Evolutionary conservation across 1,140 invertebrate species (phyloP).

Genomic region (Hesperophylax magnus): DNA sequence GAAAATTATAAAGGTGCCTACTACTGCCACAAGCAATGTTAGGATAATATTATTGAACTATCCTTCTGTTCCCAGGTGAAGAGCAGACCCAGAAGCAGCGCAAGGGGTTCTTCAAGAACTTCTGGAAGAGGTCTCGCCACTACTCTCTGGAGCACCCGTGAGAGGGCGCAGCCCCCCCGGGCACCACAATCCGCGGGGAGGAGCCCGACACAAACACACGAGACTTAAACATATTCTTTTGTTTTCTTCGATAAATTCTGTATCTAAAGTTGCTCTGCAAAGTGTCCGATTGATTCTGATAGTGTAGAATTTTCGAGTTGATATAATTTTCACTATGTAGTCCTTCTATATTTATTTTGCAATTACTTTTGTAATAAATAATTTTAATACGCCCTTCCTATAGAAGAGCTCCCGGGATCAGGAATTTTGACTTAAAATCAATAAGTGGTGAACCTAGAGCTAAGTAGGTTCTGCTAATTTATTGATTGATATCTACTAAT

Average conservation of each 20-base stretch:
- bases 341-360: constrained; percentile 27
- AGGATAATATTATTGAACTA: no score
- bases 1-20: no score
- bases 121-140: constrained; percentile 87
- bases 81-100: constrained; percentile 80
- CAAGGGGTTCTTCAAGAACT: constrained; percentile 86
- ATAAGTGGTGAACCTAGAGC: constrained; percentile 7
- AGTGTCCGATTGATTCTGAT: constrained; percentile 5
- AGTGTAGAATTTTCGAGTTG: constrained; percentile 17
- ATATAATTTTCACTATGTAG: constrained; percentile 21
- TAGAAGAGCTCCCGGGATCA: constrained; percentile 38
- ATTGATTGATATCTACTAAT: constrained; percentile 32
- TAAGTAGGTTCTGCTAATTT: neutral
- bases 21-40: no score
- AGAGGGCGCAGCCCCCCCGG: constrained; percentile 49
- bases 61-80: constrained; percentile 72
- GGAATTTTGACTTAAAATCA: constrained; percentile 40
- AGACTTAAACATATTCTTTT: neutral
- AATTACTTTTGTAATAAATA: constrained; percentile 32
- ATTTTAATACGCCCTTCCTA: constrained; percentile 38
- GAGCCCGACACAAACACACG: neutral
- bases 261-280: constrained; percentile 5
- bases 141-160: constrained; percentile 83
- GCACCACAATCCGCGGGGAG: neutral
- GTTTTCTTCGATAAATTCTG: constrained; percentile 1